These are phyloP conservation scores for Acanthornis magna DNA, from an alignment of 2,797 vertebrate species.

Conservation along the genomic window DNA sequence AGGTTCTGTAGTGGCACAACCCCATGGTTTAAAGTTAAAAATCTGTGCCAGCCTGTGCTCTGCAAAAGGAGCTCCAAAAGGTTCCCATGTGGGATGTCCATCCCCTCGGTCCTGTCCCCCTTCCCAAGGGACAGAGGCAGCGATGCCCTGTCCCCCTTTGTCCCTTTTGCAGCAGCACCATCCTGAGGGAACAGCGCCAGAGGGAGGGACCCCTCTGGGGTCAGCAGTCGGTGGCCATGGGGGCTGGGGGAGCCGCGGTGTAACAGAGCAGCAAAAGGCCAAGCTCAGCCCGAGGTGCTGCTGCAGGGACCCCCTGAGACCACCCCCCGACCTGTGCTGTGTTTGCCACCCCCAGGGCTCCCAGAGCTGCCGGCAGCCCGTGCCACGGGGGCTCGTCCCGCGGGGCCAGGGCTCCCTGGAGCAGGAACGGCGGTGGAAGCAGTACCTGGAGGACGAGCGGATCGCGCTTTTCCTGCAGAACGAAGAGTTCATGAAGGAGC, in stretches of 20 bases:
- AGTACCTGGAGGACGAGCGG: constrained; percentile 94
- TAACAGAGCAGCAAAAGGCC: neutral
- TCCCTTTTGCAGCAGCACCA: neutral
- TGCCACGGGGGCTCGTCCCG: neutral
- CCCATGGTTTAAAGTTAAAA: neutral
- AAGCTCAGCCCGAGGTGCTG: neutral
- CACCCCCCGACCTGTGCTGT: accelerated
- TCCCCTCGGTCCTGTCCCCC: neutral
- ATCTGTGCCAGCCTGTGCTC: neutral
- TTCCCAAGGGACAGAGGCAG: neutral
- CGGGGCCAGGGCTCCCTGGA: constrained; percentile 71
- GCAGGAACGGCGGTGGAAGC: constrained; percentile 91
- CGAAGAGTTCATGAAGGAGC: constrained; percentile 96
- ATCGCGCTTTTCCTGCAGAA: constrained; percentile 96
- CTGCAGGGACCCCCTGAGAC: neutral
- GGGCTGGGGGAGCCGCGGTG: neutral
- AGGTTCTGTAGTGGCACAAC: neutral
- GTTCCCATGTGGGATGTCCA: accelerated
- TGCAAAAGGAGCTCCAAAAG: neutral
- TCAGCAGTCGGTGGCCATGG: accelerated
- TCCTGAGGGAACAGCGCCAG: neutral
- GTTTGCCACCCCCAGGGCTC: constrained; percentile 67
- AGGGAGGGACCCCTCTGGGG: neutral
- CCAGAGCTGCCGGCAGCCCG: constrained; percentile 59
- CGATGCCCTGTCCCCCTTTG: neutral